phyloP scores from a whole-genome alignment of 2,888 invertebrate species.

The Trachelus troglodyta region DNA sequence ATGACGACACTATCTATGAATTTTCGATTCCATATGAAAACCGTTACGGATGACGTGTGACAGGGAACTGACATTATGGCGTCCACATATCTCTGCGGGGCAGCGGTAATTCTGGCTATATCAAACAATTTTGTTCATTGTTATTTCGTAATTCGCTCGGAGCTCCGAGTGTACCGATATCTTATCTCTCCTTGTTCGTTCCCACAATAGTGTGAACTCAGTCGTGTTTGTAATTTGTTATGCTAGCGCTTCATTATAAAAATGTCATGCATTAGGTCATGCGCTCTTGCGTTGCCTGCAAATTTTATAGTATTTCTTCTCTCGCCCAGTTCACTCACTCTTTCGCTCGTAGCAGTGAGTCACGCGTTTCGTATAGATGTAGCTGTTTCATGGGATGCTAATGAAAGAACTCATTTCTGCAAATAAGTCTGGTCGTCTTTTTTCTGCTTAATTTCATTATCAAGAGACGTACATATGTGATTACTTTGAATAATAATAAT shows the following conservation, averaged over 20 bases:
- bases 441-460: not conserved
- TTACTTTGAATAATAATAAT: not conserved
- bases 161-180: slow-evolving; percentile 20
- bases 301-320: not conserved
- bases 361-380: not conserved
- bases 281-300: not conserved
- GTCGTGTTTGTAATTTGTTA: slow-evolving; percentile 32
- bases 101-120: not conserved
- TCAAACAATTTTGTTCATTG: not conserved
- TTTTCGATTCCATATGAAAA: not conserved
- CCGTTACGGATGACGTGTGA: not conserved
- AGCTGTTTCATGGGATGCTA: not conserved
- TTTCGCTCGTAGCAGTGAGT: not conserved
- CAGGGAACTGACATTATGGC: not conserved
- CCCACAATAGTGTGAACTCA: slow-evolving; percentile 30
- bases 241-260: slow-evolving; percentile 14
- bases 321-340: not conserved
- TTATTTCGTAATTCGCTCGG: not conserved
- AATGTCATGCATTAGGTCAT: not conserved
- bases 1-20: not conserved
- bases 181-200: slow-evolving; percentile 57
- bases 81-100: not conserved
- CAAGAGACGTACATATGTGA: not conserved
- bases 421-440: not conserved
- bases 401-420: not conserved